These are phyloP conservation scores for Helostoma temminkii DNA, from an alignment of 2,797 vertebrate species.

Conservation along the genomic window DNA sequence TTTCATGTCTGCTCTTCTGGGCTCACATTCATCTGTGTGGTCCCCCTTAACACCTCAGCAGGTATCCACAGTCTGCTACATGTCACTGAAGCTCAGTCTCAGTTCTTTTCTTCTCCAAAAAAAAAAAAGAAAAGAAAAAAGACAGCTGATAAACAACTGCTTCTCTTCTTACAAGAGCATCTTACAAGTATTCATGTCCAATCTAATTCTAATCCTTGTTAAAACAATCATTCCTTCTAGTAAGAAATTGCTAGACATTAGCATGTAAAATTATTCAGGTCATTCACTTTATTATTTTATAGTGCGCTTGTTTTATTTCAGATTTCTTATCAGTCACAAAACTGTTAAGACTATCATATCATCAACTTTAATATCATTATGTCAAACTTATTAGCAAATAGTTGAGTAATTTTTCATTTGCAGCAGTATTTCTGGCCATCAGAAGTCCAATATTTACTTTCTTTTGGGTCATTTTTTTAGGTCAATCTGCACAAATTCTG, in stretches of 20 bases:
- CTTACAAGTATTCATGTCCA: not conserved
- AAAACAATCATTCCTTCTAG: not conserved
- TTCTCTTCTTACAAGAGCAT: not conserved
- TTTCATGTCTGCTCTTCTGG: slow-evolving; percentile 31
- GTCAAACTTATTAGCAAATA: too few species aligned
- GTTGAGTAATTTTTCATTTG: too few species aligned
- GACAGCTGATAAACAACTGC: slow-evolving; percentile 29
- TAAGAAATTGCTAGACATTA: not conserved
- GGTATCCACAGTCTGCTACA: slow-evolving; percentile 38
- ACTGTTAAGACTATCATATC: too few species aligned
- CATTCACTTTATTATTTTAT: too few species aligned
- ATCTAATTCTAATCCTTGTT: not conserved
- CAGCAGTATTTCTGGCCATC: too few species aligned
- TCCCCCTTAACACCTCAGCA: slow-evolving; percentile 32
- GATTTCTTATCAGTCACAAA: too few species aligned
- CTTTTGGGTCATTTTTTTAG: too few species aligned
- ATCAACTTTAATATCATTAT: too few species aligned
- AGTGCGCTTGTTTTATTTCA: too few species aligned
- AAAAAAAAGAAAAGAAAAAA: slow-evolving; percentile 36
- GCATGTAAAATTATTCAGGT: not conserved
- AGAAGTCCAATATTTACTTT: too few species aligned
- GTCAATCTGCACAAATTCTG: too few species aligned
- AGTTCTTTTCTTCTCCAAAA: slow-evolving; percentile 42
- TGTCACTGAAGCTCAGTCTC: slow-evolving; percentile 44
- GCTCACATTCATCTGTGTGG: slow-evolving; percentile 13